A percentile compares a stretch with the other conserved stretches of the same genome.
These are phyloP conservation scores for Metalampra italica DNA, from an alignment of 2,888 invertebrate species.

Conservation along the genomic window DNA sequence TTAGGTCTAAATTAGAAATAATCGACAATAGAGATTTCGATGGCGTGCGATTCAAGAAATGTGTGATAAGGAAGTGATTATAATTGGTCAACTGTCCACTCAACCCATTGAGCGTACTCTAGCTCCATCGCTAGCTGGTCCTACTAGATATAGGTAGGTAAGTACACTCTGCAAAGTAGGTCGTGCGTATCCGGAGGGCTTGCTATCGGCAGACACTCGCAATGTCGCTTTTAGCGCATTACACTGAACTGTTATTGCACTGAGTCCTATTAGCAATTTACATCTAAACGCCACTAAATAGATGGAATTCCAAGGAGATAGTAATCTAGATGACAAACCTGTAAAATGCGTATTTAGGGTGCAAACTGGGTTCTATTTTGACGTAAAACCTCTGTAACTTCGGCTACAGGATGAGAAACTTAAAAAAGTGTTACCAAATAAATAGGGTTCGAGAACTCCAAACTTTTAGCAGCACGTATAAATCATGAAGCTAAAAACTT, in stretches of 20 bases:
- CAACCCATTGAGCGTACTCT: too few species aligned
- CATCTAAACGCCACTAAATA: constrained; percentile 11
- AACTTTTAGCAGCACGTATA: too few species aligned
- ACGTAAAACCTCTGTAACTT: too few species aligned
- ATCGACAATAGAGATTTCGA: too few species aligned
- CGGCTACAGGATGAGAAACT: too few species aligned
- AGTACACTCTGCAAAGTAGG: constrained; percentile 42
- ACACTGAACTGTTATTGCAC: constrained; percentile 31
- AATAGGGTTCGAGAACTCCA: too few species aligned
- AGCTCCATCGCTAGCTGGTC: not conserved
- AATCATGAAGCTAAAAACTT: too few species aligned
- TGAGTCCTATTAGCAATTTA: constrained; percentile 14
- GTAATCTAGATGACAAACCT: not conserved
- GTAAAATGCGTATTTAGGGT: not conserved
- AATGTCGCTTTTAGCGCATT: constrained; percentile 48
- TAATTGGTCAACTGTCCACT: not conserved
- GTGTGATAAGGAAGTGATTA: not conserved
- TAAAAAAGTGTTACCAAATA: too few species aligned
- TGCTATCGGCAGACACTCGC: constrained; percentile 35
- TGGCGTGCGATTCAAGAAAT: too few species aligned
- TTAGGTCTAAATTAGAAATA: too few species aligned
- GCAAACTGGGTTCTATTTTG: too few species aligned
- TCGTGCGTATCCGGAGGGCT: constrained; percentile 63
- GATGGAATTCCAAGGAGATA: not conserved
- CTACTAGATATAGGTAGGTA: constrained; percentile 14